Evolutionary conservation across 2,888 invertebrate species (phyloP).

Genomic region (Molanna angustata): DNA sequence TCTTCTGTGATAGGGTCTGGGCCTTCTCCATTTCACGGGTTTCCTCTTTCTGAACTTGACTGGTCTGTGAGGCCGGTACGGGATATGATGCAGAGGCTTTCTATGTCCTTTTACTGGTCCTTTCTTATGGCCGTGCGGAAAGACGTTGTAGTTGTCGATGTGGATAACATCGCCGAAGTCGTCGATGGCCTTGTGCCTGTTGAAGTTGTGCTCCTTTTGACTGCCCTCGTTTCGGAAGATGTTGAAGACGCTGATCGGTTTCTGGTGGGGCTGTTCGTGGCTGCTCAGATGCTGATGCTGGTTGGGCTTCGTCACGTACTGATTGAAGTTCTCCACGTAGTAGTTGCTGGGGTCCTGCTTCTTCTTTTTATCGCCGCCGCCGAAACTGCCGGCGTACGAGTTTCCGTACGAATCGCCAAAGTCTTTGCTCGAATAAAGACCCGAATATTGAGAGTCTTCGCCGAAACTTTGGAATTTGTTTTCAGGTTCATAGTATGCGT

Average conservation of each 20-base stretch:
- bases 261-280: constrained; percentile 9
- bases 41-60: constrained; percentile 21
- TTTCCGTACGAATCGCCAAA: constrained; percentile 12
- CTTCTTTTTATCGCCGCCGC: constrained; percentile 8
- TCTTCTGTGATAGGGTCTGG: constrained; percentile 9
- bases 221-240: constrained; percentile 16
- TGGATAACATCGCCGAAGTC: constrained; percentile 19
- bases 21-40: constrained; percentile 22
- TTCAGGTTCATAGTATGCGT: no score
- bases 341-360: constrained; percentile 20
- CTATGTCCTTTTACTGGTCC: constrained; percentile 10
- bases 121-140: constrained; percentile 19
- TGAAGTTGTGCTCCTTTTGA: constrained; percentile 3
- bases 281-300: background rate
- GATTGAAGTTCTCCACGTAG: constrained; percentile 26
- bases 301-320: constrained; percentile 18
- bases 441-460: constrained; percentile 7
- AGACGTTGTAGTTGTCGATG: constrained; percentile 25
- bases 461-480: background rate
- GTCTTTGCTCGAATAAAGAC: constrained; percentile 9
- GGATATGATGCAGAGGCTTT: constrained; percentile 8
- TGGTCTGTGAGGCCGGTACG: constrained; percentile 14
- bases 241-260: constrained; percentile 21
- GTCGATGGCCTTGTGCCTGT: background rate
- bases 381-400: constrained; percentile 1